These are phyloP conservation scores for Clusia tigrina DNA, from an alignment of 2,888 invertebrate genomes.

Conservation along the genomic window DNA sequence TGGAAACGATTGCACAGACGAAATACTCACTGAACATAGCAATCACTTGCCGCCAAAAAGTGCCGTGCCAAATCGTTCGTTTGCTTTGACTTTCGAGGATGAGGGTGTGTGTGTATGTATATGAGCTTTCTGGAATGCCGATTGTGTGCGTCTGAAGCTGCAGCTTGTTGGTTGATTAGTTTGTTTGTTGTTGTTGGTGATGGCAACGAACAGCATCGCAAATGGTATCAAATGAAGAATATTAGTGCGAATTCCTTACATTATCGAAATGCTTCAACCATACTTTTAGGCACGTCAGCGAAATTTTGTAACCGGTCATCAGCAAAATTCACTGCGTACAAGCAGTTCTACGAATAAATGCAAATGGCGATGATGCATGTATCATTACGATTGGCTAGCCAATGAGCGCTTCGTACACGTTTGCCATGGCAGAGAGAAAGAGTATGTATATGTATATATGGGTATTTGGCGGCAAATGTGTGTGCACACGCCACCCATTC, in stretches of 20 bases:
- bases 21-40: constrained; percentile 25
- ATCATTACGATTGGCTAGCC: constrained; percentile 23
- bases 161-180: too few relatives aligned
- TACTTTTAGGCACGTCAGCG: constrained; percentile 53
- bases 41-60: neutral
- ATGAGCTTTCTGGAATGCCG: neutral
- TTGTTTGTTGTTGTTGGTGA: neutral
- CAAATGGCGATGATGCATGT: neutral
- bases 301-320: constrained; percentile 43
- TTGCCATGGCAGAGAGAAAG: neutral
- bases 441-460: too few relatives aligned
- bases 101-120: neutral
- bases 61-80: neutral
- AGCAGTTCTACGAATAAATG: constrained; percentile 21
- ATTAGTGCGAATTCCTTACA: constrained; percentile 37
- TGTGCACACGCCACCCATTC: too few relatives aligned
- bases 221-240: constrained; percentile 14
- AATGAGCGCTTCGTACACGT: neutral
- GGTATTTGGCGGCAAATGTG: too few relatives aligned
- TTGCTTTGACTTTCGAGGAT: neutral
- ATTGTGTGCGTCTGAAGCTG: too few relatives aligned
- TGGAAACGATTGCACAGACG: neutral
- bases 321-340: constrained; percentile 26
- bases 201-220: neutral
- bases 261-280: constrained; percentile 46